Evolutionary conservation across 2,113 vertebrate genomes (phyloP).

Genomic region (Ramphastos sulfuratus): DNA sequence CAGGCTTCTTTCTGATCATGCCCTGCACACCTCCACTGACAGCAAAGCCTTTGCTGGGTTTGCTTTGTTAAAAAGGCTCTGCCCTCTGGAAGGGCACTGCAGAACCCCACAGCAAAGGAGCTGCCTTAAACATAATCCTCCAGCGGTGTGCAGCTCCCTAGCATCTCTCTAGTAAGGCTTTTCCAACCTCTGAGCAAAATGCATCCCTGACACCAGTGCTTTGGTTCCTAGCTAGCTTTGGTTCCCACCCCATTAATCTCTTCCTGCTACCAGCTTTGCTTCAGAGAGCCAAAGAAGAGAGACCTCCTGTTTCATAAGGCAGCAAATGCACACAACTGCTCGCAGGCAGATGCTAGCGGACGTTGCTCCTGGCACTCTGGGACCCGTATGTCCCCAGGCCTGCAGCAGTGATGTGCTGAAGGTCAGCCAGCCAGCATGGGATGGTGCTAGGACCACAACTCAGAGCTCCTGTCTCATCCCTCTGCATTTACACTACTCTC

Average conservation of each 20-base stretch:
- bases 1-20: background rate
- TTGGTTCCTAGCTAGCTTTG: background rate
- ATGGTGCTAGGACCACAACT: background rate
- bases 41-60: background rate
- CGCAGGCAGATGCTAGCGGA: background rate
- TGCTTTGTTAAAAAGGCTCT: background rate
- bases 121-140: background rate
- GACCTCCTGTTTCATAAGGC: background rate
- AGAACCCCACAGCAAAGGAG: background rate
- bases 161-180: accelerated
- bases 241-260: background rate
- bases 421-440: background rate
- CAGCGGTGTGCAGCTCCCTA: accelerated
- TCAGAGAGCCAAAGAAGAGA: background rate
- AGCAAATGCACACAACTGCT: background rate
- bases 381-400: accelerated
- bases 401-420: accelerated
- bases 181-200: background rate
- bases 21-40: background rate
- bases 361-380: background rate
- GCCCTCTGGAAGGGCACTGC: background rate
- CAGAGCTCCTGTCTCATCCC: background rate
- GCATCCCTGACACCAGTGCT: accelerated
- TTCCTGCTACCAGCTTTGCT: background rate
- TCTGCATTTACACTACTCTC: background rate